Percentiles rank a stretch among this genome's conserved stretches.
phyloP scores from a whole-genome alignment of 92 coral and sea anemone genomes.

The Phymanthus crucifer region DNA sequence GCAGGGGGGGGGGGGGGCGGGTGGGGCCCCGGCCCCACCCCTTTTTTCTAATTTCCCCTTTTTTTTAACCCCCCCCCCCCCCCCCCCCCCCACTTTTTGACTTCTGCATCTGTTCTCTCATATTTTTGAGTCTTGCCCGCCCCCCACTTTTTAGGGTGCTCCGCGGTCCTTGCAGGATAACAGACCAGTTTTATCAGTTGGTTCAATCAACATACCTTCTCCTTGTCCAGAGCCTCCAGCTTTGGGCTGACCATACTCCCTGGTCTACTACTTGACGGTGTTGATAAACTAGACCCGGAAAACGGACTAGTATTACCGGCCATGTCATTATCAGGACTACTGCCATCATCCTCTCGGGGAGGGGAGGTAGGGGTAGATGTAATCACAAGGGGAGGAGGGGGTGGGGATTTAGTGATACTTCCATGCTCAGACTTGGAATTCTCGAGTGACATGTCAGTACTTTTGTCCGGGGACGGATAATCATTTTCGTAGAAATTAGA shows the following conservation, averaged over 20 bases:
- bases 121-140: no score
- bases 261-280: slow-evolving; percentile 84
- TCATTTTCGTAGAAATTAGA: background rate
- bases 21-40: no score
- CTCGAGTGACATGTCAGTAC: background rate
- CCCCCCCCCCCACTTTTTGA: no score
- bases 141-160: no score
- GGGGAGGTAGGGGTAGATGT: slow-evolving; percentile 78
- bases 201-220: slow-evolving; percentile 72
- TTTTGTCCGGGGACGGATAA: background rate
- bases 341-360: slow-evolving; percentile 16
- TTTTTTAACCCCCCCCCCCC: no score
- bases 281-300: slow-evolving; percentile 67
- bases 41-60: no score
- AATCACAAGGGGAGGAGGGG: slow-evolving; percentile 65
- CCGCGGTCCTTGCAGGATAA: no score
- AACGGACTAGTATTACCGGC: slow-evolving; percentile 66
- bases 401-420: slow-evolving; percentile 27
- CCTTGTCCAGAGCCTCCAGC: slow-evolving; percentile 85
- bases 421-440: slow-evolving; percentile 12
- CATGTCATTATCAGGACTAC: slow-evolving; percentile 35
- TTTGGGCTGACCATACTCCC: slow-evolving; percentile 91
- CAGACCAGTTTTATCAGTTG: background rate
- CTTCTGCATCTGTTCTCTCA: no score
- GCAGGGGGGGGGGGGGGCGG: no score